Base-by-base conservation (phyloP, 2,797 vertebrate species). In the Stomatorhinus walkeri region DNA sequence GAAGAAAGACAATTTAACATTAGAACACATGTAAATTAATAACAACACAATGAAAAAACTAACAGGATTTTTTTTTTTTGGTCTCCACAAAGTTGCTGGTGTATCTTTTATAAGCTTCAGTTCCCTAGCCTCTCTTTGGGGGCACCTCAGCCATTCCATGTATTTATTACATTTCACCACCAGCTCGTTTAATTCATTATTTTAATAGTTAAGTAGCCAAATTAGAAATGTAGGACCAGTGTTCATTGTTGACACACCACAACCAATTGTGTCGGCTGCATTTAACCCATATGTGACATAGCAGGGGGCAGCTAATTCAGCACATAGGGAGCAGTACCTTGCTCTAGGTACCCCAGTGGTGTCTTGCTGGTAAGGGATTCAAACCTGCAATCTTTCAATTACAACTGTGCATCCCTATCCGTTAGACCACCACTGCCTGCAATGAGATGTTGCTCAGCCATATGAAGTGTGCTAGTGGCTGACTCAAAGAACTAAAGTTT, bases 381-480 rank as follows among this genome's bases (percentile, higher is more conserved):
- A n/a, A 56, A 56, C 54, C 54, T 8, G n/a, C 2, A 59, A 8
- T 22, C 6, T 8, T 59, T 9, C n/a, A 59, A 8, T 22, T 59
- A 22, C n/a, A 56, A 6, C 4, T 2, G 5, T 0, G 0, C n/a
- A 0, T 59, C 6, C n/a, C 56, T 59, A 2, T 1, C n/a, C n/a
- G 22, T 22, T 8, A 22, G 0, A 2, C n/a, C 56, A 56, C 16
- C 52, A 5, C 19, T 56, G 19, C 54, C 54, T 6, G 2, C 54
- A 59, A 22, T 59, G 19, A 22, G 19, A 24, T 4, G 10, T 1
- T 32, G 24, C 3, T 68, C 10, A 28, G 24, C 61, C 61, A 14
- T 4, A 28, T 61, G 59, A 61, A 22, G n/a, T 61, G 22, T 59
- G 54, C n/a, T 59, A 59, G 54, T 59, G 54, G 54, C 52, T 19